phyloP scores from a whole-genome alignment of 64 coral and sea anemone species.

The Catalaphyllia jardinei region DNA sequence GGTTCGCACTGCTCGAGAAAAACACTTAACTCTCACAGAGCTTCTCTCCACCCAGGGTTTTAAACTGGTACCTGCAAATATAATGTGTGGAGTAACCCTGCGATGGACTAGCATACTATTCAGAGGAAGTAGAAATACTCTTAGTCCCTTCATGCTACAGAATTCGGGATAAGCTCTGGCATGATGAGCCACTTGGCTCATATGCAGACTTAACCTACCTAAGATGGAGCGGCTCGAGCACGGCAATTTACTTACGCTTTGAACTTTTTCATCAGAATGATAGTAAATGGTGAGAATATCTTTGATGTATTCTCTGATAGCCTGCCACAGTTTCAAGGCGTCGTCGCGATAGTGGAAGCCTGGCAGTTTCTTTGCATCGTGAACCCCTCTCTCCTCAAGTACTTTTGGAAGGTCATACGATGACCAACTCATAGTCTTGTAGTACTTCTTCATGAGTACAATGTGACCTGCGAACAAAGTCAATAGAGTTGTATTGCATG shows the following conservation, averaged over 20 bases:
- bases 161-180: no score
- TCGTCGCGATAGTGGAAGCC: conserved; percentile 88
- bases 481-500: no score
- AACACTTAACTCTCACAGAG: neutral
- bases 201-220: no score
- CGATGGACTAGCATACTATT: no score
- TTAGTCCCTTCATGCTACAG: no score
- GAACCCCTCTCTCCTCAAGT: conserved; percentile 69
- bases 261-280: conserved; percentile 53
- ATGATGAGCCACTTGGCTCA: no score
- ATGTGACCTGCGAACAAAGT: conserved; percentile 42
- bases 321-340: conserved; percentile 72
- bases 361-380: conserved; percentile 68
- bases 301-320: conserved; percentile 43
- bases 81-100: no score
- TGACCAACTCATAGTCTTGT: conserved; percentile 71
- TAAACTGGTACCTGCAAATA: no score
- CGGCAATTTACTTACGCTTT: neutral
- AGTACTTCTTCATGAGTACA: conserved; percentile 79
- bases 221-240: no score
- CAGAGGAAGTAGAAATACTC: no score
- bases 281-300: conserved; percentile 62
- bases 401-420: conserved; percentile 65
- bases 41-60: no score
- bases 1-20: no score